Percentiles rank a stretch among this genome's conserved stretches.
phyloP scores from a whole-genome alignment of 2,113 vertebrate species.

The Silurus asotus region DNA sequence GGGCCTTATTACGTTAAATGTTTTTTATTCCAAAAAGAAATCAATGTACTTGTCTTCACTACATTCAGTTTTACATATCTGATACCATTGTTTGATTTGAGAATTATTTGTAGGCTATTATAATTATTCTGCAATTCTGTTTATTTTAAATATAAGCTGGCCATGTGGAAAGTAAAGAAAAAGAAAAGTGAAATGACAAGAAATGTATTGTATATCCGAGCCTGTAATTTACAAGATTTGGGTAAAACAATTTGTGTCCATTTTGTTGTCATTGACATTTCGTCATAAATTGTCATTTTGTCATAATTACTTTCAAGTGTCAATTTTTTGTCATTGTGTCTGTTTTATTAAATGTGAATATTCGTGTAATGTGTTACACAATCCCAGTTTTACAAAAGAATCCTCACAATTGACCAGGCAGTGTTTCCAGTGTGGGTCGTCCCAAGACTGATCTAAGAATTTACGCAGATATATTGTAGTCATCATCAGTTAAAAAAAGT shows the following conservation, averaged over 20 bases:
- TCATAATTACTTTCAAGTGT: neutral
- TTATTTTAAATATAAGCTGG: neutral
- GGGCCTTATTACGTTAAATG: slow-evolving; percentile 65
- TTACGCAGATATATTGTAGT: neutral
- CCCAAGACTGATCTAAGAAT: neutral
- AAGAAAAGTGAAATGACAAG: neutral
- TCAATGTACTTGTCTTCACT: slow-evolving; percentile 35
- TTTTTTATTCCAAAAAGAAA: slow-evolving; percentile 50
- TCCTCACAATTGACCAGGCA: neutral
- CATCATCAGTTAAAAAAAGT: too few species aligned
- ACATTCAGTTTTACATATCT: slow-evolving; percentile 18
- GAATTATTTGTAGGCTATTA: slow-evolving; percentile 12
- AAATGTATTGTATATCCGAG: neutral
- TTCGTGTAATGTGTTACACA: neutral
- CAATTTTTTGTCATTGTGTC: neutral
- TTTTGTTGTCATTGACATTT: too few species aligned
- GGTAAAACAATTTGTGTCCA: neutral
- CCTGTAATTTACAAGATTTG: neutral
- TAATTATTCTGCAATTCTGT: neutral
- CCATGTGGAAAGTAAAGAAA: neutral
- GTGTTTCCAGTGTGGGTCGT: neutral
- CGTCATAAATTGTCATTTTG: too few species aligned
- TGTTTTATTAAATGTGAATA: neutral
- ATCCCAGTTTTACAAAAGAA: neutral
- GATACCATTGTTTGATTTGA: neutral